These are phyloP conservation scores for Cisticola juncidis DNA, from an alignment of 2,113 vertebrate species.

Conservation along the genomic window DNA sequence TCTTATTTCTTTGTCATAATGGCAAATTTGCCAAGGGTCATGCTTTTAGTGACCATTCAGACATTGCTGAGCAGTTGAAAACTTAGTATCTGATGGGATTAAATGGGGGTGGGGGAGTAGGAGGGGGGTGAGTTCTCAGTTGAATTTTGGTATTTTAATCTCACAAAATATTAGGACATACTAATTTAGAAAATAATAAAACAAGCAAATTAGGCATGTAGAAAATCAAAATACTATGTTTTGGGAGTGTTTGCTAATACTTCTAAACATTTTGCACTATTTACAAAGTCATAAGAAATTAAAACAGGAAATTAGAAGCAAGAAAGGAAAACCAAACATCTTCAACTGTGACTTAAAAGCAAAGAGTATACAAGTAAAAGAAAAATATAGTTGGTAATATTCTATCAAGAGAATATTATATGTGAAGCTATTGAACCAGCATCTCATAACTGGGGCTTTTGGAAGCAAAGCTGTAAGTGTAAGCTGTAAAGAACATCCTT, in stretches of 20 bases:
- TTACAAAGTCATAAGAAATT: not conserved
- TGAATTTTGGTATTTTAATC: not conserved
- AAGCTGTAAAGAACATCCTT: not conserved
- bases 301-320: not conserved
- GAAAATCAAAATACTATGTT: not conserved
- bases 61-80: not conserved
- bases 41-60: not conserved
- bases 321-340: not conserved
- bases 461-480: not conserved
- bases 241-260: not conserved
- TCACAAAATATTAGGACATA: not conserved
- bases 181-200: not conserved
- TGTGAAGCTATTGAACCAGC: not conserved
- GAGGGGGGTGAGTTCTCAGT: not conserved
- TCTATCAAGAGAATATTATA: not conserved
- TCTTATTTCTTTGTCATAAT: not conserved
- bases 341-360: not conserved
- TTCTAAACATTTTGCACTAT: not conserved
- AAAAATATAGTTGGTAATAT: not conserved
- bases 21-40: not conserved
- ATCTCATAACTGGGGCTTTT: not conserved
- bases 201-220: not conserved
- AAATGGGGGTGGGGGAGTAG: not conserved
- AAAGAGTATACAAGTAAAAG: not conserved
- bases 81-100: not conserved